Conservation (phyloP, 1,140 invertebrate species). For the Paramacrobiotus metropolitanus region DNA sequence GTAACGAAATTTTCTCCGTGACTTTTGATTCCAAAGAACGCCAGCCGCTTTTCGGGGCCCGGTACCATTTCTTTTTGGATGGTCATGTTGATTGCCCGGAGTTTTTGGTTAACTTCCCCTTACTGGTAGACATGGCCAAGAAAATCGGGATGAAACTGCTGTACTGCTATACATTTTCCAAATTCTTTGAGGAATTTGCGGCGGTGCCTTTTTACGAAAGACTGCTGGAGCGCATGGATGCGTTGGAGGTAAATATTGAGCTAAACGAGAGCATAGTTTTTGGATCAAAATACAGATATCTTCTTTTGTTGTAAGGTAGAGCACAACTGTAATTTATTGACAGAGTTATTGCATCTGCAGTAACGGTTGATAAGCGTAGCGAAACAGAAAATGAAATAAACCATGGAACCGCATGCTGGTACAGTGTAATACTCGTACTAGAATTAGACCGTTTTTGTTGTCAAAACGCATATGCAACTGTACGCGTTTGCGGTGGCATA, state of each 20-base stretch:
- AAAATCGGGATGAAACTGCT: conserved; percentile 56
- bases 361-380: not conserved
- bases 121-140: conserved; percentile 45
- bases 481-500: too few species aligned
- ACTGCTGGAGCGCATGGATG: conserved; percentile 47
- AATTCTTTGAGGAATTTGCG: conserved; percentile 46
- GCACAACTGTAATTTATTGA: too few species aligned
- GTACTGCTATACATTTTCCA: conserved; percentile 44
- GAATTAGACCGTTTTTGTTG: too few species aligned
- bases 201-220: conserved; percentile 29
- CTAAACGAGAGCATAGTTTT: not conserved
- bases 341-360: not conserved
- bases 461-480: too few species aligned
- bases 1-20: conserved; percentile 63
- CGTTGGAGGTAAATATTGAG: conserved; percentile 32
- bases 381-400: not conserved
- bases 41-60: conserved; percentile 71
- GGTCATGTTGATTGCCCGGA: conserved; percentile 94
- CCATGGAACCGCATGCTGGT: not conserved
- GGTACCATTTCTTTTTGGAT: conserved; percentile 84
- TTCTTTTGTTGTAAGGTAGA: too few species aligned
- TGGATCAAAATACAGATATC: not conserved
- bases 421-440: too few species aligned
- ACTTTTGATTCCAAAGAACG: conserved; percentile 45
- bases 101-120: conserved; percentile 80